Conservation (phyloP, 2,888 invertebrate genomes). For the Sinohyriopsis cumingii region DNA sequence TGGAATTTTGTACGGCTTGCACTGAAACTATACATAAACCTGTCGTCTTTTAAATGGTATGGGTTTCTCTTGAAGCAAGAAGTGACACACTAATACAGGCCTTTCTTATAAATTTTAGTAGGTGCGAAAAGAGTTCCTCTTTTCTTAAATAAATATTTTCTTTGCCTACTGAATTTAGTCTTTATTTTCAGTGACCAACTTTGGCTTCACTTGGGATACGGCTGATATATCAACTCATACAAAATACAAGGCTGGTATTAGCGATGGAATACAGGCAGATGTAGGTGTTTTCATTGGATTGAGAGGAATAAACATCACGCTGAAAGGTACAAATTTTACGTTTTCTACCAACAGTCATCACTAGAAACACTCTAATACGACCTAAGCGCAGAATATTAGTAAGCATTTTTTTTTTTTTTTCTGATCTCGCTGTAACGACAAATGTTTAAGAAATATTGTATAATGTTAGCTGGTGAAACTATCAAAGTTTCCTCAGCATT, state of each 20-base stretch:
- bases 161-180: not conserved
- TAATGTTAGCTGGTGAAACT: no score
- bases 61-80: no score
- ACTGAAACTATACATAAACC: no score
- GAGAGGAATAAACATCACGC: constrained; percentile 77
- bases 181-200: constrained; percentile 74
- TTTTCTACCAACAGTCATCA: no score
- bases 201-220: constrained; percentile 78
- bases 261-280: constrained; percentile 73
- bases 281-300: constrained; percentile 76
- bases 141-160: constrained; percentile 7
- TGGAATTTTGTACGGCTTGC: no score
- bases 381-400: no score
- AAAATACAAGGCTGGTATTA: constrained; percentile 75
- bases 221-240: constrained; percentile 72
- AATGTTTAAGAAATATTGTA: no score
- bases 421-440: no score
- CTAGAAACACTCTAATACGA: no score
- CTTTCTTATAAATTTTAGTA: not conserved
- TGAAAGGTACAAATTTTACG: constrained; percentile 68
- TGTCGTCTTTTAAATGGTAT: no score
- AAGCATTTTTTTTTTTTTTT: no score
- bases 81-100: not conserved
- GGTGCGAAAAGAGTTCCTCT: not conserved
- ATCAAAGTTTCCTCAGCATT: no score